Evolutionary conservation across 2,888 invertebrate genomes (phyloP).

Genomic region (Acleris literana): DNA sequence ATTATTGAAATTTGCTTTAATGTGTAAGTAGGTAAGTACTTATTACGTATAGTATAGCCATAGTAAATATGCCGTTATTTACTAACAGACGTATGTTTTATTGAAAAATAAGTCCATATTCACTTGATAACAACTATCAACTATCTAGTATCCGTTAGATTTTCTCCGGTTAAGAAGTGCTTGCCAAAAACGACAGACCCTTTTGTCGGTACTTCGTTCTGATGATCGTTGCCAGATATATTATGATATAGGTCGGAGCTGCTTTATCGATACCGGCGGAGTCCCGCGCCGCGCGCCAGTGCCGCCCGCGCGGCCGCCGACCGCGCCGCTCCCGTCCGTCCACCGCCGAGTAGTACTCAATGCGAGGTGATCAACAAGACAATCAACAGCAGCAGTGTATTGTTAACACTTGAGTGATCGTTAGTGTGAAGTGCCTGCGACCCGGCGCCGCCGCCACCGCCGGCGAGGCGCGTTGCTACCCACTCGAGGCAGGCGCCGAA

Average conservation of each 20-base stretch:
- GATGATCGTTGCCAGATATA: neutral
- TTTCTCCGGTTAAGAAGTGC: neutral
- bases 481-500: constrained; percentile 4
- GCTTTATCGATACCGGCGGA: constrained; percentile 12
- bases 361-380: neutral
- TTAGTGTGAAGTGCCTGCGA: neutral
- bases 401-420: neutral
- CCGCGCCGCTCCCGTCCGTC: neutral
- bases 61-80: too few species aligned
- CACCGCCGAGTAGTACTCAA: too few species aligned
- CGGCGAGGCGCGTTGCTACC: constrained; percentile 3
- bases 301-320: constrained; percentile 37
- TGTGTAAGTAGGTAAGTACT: too few species aligned
- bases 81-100: neutral
- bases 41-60: too few species aligned
- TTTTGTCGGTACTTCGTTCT: neutral
- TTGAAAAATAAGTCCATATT: neutral
- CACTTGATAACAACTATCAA: neutral
- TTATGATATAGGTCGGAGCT: neutral
- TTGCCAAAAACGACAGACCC: neutral
- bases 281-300: constrained; percentile 27
- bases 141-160: neutral
- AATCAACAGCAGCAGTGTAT: neutral
- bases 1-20: too few species aligned
- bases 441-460: neutral